Evolutionary conservation across 2,888 invertebrate species (phyloP), one percentile per base, ranked within the genome.

Genomic region (Drosophila seclusa): DNA sequence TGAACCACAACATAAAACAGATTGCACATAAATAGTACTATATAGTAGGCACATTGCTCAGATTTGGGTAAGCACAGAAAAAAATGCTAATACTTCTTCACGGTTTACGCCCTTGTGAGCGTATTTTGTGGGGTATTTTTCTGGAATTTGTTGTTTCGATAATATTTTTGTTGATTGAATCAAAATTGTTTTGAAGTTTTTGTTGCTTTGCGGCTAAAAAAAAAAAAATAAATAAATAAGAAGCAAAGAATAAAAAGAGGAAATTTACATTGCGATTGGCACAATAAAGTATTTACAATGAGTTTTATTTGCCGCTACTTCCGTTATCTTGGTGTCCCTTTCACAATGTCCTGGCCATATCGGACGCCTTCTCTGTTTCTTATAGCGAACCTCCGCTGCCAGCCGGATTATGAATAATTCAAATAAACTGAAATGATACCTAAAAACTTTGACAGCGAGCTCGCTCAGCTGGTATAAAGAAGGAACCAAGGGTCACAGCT

Each of bases 401-500:
- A 79, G 59, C 73, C 77, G 88, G 88, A 87, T 87, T 87, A 87
- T 87, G 87, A 87, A 87, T 87, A 87, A 87, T 87, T 87, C 88
- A 87, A 87, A 89, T 85, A 87, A 89, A 85, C 90, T 81, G 85
- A 83, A 87, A 87, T 87, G 90, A 89, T 89, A 89, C 87, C 90
- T 83, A 84, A 89, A 89, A 86, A 86, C 82, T 89, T 86, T 86
- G 85, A 86, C 88, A 83, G 82, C 82, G 58, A 80, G 54, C 69
- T 50, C 34, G 57, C 57, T 65, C 62, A 57, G 50, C 61, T 53
- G 58, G 48, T 60, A 48, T 45, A 53, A 68, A 66, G 59, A 57
- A 61, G 7, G 50, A 50, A 36, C 60, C 68, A 65, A 63, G 71
- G 72, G 69, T 76, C 73, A 59, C 60, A 52, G n/a, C 49, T 65